Conservation (phyloP, 2,888 invertebrate species). For the Athalia cordata region DNA sequence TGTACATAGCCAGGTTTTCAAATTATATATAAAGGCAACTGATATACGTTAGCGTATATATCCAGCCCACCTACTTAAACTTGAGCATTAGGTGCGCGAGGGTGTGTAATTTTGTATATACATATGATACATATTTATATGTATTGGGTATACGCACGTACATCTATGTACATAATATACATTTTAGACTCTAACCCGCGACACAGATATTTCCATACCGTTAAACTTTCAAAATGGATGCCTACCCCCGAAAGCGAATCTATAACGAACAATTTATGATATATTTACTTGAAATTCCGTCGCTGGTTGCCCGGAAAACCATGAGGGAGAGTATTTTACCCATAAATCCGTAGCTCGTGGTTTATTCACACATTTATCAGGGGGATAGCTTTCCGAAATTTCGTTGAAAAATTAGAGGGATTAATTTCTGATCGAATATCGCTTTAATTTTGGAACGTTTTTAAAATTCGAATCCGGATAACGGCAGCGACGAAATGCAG, state of each 20-base stretch:
- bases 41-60: constrained; percentile 25
- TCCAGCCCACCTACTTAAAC: constrained; percentile 1
- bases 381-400: no score
- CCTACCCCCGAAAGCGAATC: constrained; percentile 5
- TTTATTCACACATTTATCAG: not conserved
- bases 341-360: not conserved
- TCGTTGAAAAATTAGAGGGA: no score
- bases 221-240: constrained; percentile 39
- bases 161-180: not conserved
- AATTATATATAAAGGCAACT: constrained; percentile 30
- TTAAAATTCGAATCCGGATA: not conserved
- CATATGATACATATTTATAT: not conserved
- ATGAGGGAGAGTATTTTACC: constrained; percentile 1
- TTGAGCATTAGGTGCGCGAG: constrained; percentile 19
- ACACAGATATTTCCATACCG: constrained; percentile 40
- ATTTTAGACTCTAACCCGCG: constrained; percentile 34
- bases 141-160: not conserved
- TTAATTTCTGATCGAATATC: no score
- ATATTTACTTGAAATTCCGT: constrained; percentile 25
- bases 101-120: not conserved
- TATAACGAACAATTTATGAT: constrained; percentile 19
- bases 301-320: not conserved
- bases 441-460: no score
- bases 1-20: constrained; percentile 6
- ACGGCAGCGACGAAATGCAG: not conserved